Conservation (phyloP, 2,888 invertebrate genomes). For the Priapulus caudatus region DNA sequence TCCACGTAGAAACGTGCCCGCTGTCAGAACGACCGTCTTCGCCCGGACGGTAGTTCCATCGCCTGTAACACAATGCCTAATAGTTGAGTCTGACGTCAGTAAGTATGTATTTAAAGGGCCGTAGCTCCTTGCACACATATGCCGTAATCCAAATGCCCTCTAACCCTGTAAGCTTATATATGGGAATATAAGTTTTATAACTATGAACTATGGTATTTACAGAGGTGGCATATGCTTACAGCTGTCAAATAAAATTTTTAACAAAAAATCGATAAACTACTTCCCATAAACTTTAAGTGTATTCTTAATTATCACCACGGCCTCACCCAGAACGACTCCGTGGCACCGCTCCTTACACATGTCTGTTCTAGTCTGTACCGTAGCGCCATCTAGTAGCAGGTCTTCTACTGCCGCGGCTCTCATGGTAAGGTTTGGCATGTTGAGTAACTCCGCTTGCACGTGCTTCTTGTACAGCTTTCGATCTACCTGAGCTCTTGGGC, state of each 20-base stretch:
- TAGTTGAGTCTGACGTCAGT: not conserved
- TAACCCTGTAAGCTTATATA: conserved; percentile 2
- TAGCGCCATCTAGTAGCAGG: conserved; percentile 47
- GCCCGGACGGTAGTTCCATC: conserved; percentile 36
- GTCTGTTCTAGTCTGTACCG: conserved; percentile 13
- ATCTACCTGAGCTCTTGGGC: conserved; percentile 75
- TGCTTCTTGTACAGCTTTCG: conserved; percentile 60
- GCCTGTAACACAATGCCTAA: conserved; percentile 21
- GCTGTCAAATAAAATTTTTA: too few relatives aligned
- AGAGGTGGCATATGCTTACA: too few relatives aligned
- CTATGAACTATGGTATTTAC: too few relatives aligned
- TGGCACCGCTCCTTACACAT: conserved; percentile 24
- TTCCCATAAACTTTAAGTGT: too few relatives aligned
- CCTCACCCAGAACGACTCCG: conserved; percentile 32
- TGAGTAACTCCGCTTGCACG: conserved; percentile 57
- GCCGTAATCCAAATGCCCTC: not conserved
- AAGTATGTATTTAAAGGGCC: conserved; percentile 10
- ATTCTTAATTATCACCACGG: too few relatives aligned
- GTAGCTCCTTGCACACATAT: conserved; percentile 36
- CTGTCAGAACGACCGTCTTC: conserved; percentile 62
- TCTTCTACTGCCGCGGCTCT: conserved; percentile 64
- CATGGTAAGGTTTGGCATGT: conserved; percentile 53
- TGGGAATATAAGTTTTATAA: not conserved
- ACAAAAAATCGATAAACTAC: too few relatives aligned
- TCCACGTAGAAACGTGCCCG: conserved; percentile 75